Conservation (phyloP, 2,113 vertebrate species). For the Hypocryptadius cinnamomeus region DNA sequence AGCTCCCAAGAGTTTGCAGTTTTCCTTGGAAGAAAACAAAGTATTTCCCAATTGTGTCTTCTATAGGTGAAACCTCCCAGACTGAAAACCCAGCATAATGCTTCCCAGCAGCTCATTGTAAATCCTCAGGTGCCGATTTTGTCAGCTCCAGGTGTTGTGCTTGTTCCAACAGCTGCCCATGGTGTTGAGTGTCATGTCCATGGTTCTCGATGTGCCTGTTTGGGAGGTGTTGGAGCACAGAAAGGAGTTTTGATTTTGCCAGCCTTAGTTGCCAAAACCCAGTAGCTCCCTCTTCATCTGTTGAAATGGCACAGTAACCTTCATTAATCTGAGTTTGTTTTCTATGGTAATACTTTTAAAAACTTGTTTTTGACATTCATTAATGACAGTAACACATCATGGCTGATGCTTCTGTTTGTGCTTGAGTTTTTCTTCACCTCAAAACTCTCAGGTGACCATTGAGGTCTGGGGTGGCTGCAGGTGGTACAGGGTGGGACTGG, state of each 20-base stretch:
- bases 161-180: background rate
- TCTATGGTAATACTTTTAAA: background rate
- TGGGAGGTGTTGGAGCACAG: background rate
- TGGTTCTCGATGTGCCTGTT: background rate
- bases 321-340: background rate
- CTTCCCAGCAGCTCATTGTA: background rate
- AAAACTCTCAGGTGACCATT: background rate
- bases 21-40: background rate
- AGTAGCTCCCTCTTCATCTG: background rate
- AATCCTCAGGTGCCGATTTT: background rate
- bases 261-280: background rate
- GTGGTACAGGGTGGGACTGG: background rate
- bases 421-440: background rate
- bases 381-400: rapidly evolving
- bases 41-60: background rate
- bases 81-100: background rate
- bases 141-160: background rate
- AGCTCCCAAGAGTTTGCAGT: background rate
- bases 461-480: background rate
- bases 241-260: background rate
- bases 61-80: background rate
- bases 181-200: rapidly evolving
- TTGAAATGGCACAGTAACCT: background rate
- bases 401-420: background rate
- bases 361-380: background rate